Evolutionary conservation across 1,140 invertebrate genomes (phyloP), one percentile per base, ranked within the genome.

Genomic region (Drosophila setifemur): DNA sequence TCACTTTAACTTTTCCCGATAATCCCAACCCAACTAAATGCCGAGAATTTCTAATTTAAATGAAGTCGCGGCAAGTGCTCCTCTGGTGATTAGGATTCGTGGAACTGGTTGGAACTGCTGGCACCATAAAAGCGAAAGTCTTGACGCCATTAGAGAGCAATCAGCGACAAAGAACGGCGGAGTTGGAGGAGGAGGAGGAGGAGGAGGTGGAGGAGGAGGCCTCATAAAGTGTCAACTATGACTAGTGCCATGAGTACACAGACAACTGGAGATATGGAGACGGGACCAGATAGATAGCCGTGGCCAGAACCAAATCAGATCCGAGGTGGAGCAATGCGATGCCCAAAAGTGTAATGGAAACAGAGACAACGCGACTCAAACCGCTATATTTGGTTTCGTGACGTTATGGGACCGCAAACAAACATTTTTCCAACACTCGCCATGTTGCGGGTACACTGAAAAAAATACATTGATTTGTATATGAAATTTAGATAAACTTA

Each of bases 61-160:
- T 64, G 28, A 78, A 31, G 58, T 74, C 73, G 58, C 70, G 60
- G 61, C 61, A 64, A 79, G 78, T 70, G 70, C 49, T 52, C 19
- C 12, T 45, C n/a, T 35, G 21, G 42, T 79, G 79, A 86, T 85
- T 70, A 86, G 44, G 81, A 31, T 86, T 85, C 81, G 66, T 86
- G 52, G 79, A 85, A 86, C 52, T 64, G 67, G 39, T 44, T 86
- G 52, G 79, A 85, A 86, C 52, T 64, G 67, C 44, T 44, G 74
- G 67, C 68, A 49, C 81, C 82, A 86, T 86, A 86, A 86, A 86
- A 86, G 72, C 81, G 81, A 86, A 86, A 81, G 75, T 86, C 81
- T 86, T 86, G 81, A 86, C 81, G 81, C 81, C 81, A 86, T 86
- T 86, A 81, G 73, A 61, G 73, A 57, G 81, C 55, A 79, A 73